These are phyloP conservation scores for Trochalopteron elliotii DNA, from an alignment of 2,113 vertebrate species.

Conservation along the genomic window DNA sequence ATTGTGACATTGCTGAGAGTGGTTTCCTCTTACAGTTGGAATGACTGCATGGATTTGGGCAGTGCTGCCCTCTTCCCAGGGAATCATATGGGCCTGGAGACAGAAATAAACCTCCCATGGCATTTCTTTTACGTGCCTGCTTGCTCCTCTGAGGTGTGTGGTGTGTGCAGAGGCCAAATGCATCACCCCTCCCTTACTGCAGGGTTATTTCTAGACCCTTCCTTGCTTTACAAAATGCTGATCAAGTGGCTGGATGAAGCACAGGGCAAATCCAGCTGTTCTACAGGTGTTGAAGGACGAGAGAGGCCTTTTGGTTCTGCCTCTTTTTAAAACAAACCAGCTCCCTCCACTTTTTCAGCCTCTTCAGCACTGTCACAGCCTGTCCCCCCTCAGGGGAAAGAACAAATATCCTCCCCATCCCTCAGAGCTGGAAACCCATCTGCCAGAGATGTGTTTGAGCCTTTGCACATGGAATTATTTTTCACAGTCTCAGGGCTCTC, in stretches of 20 bases:
- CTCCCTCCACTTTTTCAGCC: neutral
- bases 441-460: neutral
- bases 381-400: neutral
- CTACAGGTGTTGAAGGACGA: slow-evolving; percentile 16
- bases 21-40: neutral
- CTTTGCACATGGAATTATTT: neutral
- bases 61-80: neutral
- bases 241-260: neutral
- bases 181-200: neutral
- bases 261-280: slow-evolving; percentile 22
- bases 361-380: neutral
- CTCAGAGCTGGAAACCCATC: neutral
- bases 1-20: neutral
- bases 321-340: neutral
- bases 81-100: neutral
- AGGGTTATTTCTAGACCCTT: neutral
- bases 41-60: neutral
- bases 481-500: neutral
- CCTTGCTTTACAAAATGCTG: neutral
- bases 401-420: neutral
- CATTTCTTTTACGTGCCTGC: neutral
- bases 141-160: neutral
- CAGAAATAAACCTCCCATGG: neutral
- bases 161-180: neutral
- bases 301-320: neutral